Percentiles rank a stretch among this genome's conserved stretches.
These are phyloP conservation scores for Argyresthia albistria DNA, from an alignment of 2,888 invertebrate genomes.

Conservation along the genomic window DNA sequence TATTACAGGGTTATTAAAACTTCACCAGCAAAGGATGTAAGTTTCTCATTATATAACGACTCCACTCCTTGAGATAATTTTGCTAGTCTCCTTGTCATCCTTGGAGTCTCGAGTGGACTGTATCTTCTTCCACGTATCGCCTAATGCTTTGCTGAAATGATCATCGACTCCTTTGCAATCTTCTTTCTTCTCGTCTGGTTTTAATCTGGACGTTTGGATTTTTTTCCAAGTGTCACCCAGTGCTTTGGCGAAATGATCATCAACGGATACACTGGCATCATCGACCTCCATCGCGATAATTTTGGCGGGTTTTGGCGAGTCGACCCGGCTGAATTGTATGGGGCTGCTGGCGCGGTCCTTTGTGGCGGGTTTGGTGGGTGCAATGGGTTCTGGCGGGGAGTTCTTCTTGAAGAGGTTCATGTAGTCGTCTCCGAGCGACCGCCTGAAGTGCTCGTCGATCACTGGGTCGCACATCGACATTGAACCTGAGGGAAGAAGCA, in stretches of 20 bases:
- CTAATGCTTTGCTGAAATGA: slow-evolving; percentile 92
- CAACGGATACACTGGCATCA: slow-evolving; percentile 78
- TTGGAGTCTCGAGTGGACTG: slow-evolving; percentile 66
- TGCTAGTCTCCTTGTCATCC: slow-evolving; percentile 40
- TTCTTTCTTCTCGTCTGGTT: slow-evolving; percentile 37
- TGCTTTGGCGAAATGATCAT: slow-evolving; percentile 94
- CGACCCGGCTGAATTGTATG: slow-evolving; percentile 53
- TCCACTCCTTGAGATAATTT: slow-evolving; percentile 63
- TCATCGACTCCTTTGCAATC: slow-evolving; percentile 75
- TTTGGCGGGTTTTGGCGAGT: slow-evolving; percentile 45
- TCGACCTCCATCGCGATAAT: slow-evolving; percentile 74
- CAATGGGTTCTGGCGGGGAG: slow-evolving; percentile 26
- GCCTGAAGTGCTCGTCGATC: slow-evolving; percentile 95
- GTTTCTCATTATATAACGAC: slow-evolving; percentile 51
- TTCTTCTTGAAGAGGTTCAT: slow-evolving; percentile 78
- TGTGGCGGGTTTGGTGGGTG: slow-evolving; percentile 51
- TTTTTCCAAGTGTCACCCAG: slow-evolving; percentile 88
- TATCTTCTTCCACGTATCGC: slow-evolving; percentile 86
- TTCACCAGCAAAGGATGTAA: slow-evolving; percentile 28
- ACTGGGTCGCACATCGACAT: slow-evolving; percentile 89
- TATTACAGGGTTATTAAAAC: slow-evolving; percentile 43
- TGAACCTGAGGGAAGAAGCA: slow-evolving; percentile 61
- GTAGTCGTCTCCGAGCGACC: slow-evolving; percentile 90
- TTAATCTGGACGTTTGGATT: slow-evolving; percentile 75
- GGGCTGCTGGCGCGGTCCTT: slow-evolving; percentile 65